Evolutionary conservation across 2,113 vertebrate species (phyloP).

Genomic region (Catharus fuscescens): DNA sequence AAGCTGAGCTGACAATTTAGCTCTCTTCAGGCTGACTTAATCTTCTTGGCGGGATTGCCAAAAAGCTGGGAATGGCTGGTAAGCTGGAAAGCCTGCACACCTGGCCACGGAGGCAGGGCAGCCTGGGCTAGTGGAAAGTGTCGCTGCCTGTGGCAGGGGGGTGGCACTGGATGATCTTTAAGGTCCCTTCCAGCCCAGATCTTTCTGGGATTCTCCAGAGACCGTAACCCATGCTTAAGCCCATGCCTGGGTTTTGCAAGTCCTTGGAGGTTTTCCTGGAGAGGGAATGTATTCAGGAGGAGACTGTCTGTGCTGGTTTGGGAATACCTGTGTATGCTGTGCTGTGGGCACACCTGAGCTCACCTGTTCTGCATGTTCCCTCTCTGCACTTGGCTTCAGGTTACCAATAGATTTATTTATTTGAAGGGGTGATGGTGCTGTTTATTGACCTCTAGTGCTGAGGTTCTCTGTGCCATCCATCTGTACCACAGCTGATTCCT

Average conservation of each 20-base stretch:
- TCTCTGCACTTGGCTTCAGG: not conserved
- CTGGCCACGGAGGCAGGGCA: not conserved
- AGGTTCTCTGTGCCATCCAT: not conserved
- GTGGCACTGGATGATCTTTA: not conserved
- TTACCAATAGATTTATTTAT: not conserved
- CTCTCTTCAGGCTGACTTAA: not conserved
- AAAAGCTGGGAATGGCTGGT: not conserved
- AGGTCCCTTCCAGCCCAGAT: not conserved
- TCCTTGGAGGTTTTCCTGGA: not conserved
- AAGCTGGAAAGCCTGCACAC: not conserved
- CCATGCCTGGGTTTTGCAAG: not conserved
- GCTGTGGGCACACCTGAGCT: not conserved
- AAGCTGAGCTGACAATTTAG: not conserved
- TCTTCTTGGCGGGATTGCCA: not conserved
- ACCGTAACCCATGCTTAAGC: not conserved
- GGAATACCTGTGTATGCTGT: not conserved
- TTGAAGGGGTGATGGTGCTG: not conserved
- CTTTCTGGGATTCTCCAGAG: not conserved
- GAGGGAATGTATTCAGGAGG: not conserved
- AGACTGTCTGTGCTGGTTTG: not conserved
- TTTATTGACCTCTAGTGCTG: not conserved
- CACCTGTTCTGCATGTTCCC: fast-evolving
- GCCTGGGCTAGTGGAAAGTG: not conserved
- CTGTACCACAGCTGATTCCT: not conserved
- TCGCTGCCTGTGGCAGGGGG: not conserved